Evolutionary conservation across 2,888 invertebrate genomes (phyloP), one percentile per base, ranked within the genome.

Genomic region (Eurytoma adleriae): DNA sequence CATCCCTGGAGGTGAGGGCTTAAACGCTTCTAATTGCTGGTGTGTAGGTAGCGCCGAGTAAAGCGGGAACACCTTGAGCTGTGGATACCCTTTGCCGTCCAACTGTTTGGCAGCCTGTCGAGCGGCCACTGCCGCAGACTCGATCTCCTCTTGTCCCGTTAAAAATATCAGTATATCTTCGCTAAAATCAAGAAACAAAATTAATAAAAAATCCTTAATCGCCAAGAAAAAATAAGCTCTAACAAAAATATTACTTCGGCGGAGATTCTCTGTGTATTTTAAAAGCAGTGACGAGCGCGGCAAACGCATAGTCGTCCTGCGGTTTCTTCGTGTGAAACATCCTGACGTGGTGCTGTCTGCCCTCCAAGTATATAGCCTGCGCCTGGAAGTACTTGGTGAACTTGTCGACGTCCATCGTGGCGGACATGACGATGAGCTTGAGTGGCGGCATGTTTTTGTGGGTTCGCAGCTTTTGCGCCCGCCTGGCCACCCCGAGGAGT

Each of bases 71-170:
- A 97, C 96, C 85, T 93, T 93, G 69, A 98, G 92, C 18, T 93
- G 92, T 0, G 96, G 95, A 84, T 88, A 87, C 0, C 94, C 94
- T 82, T 93, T 92, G 1, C 92, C 91, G 76, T 92, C 92, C 78
- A 93, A 93, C 88, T 93, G 95, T 91, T 94, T 95, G 0, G 94
- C 93, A 83, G 95, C 93, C 87, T 94, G 93, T 84, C 94, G 93
- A 61, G 96, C 95, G 88, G 95, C 95, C 84, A 94, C 93, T 82
- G 94, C 94, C 83, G 96, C 93, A n/a, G 94, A 93, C 91, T 98
- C 98, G 83, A 99, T 98, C 93, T 99, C 98, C 91, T 99, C 98
- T 92, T 98, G 98, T 0, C 99, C 99, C 68, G 98, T 98, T 78
- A 99, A 92, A 91, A 99, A 99, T 57, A 98, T 96, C 74, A 99